Evolutionary conservation across 2,113 vertebrate species (phyloP), one percentile per base, ranked within the genome.

Genomic region (Nycticebus coucang): DNA sequence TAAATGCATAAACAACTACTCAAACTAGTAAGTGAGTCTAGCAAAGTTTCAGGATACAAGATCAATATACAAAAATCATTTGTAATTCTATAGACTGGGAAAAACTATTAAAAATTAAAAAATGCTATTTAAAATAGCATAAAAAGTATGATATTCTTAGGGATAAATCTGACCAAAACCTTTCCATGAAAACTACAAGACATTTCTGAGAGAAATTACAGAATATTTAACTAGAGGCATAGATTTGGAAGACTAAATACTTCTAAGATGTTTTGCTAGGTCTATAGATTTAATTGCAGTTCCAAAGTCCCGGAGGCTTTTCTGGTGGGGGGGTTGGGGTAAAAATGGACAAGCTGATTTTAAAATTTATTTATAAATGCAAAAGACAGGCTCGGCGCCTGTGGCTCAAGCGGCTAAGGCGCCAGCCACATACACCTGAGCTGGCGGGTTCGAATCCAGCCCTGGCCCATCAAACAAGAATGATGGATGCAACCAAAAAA

Each of bases 101-200:
- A 79, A 22, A 68, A 71, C 37, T 71, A 84, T 55, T 79, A 62
- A 77, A 71, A 71, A n/a, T 9, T 35, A 64, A 50, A 86, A 79
- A 71, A 57, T 30, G 45, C 21, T 78, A 37, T 72, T 86, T 91
- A 62, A 2, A 79, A 37, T 41, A n/a, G 7, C 21, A 64, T 62
- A 53, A 55, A 75, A 95, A 90, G 5, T 45, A 71, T 74, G 28
- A 55, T 74, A 66, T 12, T 75, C 41, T 66, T 82, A 57, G 28
- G 30, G 21, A 91, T 59, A 57, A 57, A 81, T 84, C 72, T 72
- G 64, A 72, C 19, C 35, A 92, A 93, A 8, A 2, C 19, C 7
- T 83, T 26, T 69, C 37, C 37, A 62, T 93, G 55, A 95, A 87
- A 92, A 55, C 35, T 69, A 83, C 14, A 95, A 82, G 77, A 80